These are phyloP conservation scores for Drosophila atroscutellata DNA, from an alignment of 2,888 invertebrate genomes.

Conservation along the genomic window DNA sequence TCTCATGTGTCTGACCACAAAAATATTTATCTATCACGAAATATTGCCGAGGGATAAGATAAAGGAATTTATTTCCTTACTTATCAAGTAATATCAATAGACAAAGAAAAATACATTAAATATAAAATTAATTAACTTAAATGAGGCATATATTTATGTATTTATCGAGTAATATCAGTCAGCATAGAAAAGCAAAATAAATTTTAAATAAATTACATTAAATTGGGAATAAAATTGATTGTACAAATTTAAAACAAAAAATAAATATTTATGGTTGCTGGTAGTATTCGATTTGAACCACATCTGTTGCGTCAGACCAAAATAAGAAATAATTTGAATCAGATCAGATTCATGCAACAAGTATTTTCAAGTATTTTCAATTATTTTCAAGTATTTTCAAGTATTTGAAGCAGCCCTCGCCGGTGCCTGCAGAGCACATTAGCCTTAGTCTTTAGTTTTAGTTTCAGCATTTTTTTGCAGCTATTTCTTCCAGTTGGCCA, in stretches of 20 bases:
- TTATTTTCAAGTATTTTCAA: neutral
- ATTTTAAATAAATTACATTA: too few relatives aligned
- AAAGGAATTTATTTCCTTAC: neutral
- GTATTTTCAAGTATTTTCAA: neutral
- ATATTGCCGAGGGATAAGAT: neutral
- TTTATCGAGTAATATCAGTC: neutral
- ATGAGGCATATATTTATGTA: neutral
- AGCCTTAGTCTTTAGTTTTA: constrained; percentile 63
- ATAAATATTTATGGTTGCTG: too few relatives aligned
- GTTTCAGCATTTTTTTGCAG: constrained; percentile 56
- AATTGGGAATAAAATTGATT: too few relatives aligned
- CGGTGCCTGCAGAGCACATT: constrained; percentile 54
- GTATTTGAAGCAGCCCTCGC: constrained; percentile 27
- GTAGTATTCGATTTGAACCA: too few relatives aligned
- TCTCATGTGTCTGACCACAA: neutral
- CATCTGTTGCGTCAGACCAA: too few relatives aligned
- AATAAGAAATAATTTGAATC: too few relatives aligned
- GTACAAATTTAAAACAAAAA: too few relatives aligned
- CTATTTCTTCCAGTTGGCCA: constrained; percentile 59
- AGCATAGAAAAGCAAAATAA: too few relatives aligned
- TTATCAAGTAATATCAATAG: neutral
- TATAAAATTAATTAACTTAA: too few relatives aligned
- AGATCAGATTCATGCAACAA: neutral
- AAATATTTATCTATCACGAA: neutral
- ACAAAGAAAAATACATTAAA: too few relatives aligned